Evolutionary conservation across 23 tunicate genomes (phyloP).

Genomic region (Clavelina lepadiformis): DNA sequence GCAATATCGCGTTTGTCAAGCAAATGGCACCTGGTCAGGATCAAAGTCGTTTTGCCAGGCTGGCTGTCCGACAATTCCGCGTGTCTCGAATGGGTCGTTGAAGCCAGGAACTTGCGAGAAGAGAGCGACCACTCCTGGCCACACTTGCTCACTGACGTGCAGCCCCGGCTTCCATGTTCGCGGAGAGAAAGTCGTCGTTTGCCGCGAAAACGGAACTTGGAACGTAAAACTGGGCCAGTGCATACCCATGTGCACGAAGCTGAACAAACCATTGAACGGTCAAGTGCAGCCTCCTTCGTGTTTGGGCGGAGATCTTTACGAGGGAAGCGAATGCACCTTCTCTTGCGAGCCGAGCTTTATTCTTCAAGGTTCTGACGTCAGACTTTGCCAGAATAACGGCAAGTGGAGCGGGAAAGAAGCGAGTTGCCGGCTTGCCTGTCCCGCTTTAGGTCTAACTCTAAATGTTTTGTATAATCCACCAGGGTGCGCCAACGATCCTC

Average conservation of each 20-base stretch:
- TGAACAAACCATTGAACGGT: slow-evolving; percentile 29
- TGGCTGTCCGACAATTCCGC: slow-evolving; percentile 21
- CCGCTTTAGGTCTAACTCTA: neutral
- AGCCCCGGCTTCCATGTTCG: slow-evolving; percentile 21
- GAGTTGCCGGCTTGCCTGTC: slow-evolving; percentile 25
- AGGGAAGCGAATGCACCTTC: slow-evolving; percentile 30
- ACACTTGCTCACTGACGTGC: slow-evolving; percentile 33
- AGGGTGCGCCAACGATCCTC: slow-evolving; percentile 5
- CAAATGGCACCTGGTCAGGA: slow-evolving; percentile 68
- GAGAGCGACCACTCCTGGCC: slow-evolving; percentile 14
- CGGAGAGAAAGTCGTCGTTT: slow-evolving; percentile 22
- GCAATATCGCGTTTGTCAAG: slow-evolving; percentile 18
- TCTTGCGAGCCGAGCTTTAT: slow-evolving; percentile 38
- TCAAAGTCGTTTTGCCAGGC: slow-evolving; percentile 19
- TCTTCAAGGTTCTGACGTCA: slow-evolving; percentile 22
- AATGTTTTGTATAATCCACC: slow-evolving; percentile 14
- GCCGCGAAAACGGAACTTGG: slow-evolving; percentile 49
- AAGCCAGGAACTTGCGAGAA: slow-evolving; percentile 26
- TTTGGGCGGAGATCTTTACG: slow-evolving; percentile 31
- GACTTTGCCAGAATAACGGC: slow-evolving; percentile 25
- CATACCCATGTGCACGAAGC: slow-evolving; percentile 34
- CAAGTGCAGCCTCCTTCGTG: slow-evolving; percentile 33
- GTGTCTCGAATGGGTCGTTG: slow-evolving; percentile 11
- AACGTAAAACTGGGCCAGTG: slow-evolving; percentile 42
- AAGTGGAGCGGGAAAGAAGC: slow-evolving; percentile 32